Evolutionary conservation across 2,797 vertebrate species (phyloP), one percentile per base, ranked within the genome.

Genomic region (Mustela erminea): DNA sequence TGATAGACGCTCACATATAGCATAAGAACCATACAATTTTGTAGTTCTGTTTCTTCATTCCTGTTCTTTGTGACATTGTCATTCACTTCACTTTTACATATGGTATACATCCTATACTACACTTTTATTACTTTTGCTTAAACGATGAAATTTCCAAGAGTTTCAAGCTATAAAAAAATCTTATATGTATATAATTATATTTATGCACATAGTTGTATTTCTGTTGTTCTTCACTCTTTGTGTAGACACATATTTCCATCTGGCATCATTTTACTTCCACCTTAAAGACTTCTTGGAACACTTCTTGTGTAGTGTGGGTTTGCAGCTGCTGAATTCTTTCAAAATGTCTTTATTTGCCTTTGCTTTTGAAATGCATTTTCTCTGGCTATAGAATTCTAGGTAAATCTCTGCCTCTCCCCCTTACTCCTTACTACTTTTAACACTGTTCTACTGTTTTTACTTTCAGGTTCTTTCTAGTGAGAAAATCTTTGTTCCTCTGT

Each of bases 281-380:
- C 68, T 56, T 83, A 23, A n/a, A 62, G 43, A 83, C 25, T 77
- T 77, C 29, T 15, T 87, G 54, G 62, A 68, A 77, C 35, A 29
- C 64, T 72, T 87, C 41, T 87, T 90, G 35, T 95, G 35, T 35
- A 35, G 46, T 46, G 38, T 29, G 27, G 52, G 4, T 72, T 6
- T 62, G 41, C 38, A 72, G 27, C 12, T 41, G n/a, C 56, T 52
- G 56, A 35, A 49, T 87, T 70, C 38, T 60, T 81, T 60, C 56
- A 52, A 88, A 74, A 62, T 41, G 20, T 82, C 54, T 60, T 43
- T 38, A 68, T 78, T 78, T 78, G 25, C 38, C 32, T 81, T 38
- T 93, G 52, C 3, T 81, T 93, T 81, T 81, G 25, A 88, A 74
- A 82, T 82, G 32, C n/a, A 74, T 54, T 74, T 93, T 85, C 20